These are phyloP conservation scores for Lontra canadensis DNA, from an alignment of 2,113 vertebrate species.

Conservation along the genomic window DNA sequence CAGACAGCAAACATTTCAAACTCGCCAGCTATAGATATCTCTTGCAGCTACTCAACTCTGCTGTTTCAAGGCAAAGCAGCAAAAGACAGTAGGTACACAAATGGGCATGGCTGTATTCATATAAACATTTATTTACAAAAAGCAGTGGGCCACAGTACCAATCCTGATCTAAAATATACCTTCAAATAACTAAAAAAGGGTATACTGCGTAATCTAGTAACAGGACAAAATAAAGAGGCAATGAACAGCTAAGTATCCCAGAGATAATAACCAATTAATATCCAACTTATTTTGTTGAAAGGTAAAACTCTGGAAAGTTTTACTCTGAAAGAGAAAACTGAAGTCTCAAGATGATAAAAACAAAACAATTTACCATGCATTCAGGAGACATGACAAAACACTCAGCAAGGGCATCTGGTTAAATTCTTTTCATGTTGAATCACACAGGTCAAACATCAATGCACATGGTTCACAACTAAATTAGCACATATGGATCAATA, in stretches of 20 bases:
- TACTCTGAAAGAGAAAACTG: constrained; percentile 43
- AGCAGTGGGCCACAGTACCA: neutral
- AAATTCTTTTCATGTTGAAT: constrained; percentile 63
- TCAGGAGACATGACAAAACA: constrained; percentile 63
- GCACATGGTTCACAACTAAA: constrained; percentile 63
- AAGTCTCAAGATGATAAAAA: constrained; percentile 58
- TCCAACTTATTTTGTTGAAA: neutral
- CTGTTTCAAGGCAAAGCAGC: neutral
- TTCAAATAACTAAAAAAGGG: constrained; percentile 21
- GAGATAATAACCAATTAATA: neutral
- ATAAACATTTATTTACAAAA: constrained; percentile 44
- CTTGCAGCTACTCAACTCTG: neutral
- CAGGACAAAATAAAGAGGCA: neutral
- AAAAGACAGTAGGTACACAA: neutral
- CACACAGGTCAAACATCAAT: constrained; percentile 62
- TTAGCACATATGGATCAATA: constrained; percentile 61
- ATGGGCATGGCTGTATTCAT: neutral
- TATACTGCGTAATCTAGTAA: neutral
- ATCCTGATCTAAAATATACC: neutral
- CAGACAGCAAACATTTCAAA: neutral
- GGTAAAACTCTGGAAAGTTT: constrained; percentile 20
- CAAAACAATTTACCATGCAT: constrained; percentile 57
- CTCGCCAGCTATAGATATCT: neutral
- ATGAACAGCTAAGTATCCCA: neutral
- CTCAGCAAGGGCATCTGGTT: constrained; percentile 54